These are phyloP conservation scores for Clarias magur DNA, from an alignment of 2,113 vertebrate species.

Conservation along the genomic window DNA sequence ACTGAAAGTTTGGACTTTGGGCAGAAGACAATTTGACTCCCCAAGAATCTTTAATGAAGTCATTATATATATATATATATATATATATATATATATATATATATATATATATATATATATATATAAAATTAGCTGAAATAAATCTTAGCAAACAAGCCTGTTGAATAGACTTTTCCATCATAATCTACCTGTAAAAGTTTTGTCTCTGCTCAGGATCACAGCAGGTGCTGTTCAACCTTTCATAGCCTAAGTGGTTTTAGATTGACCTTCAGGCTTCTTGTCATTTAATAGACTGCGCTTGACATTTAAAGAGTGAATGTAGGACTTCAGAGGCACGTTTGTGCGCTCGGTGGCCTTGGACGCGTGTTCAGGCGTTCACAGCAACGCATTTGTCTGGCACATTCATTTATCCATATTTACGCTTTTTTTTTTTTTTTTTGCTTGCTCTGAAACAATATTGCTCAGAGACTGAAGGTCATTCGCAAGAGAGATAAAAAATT, in stretches of 20 bases:
- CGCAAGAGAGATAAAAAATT: background rate
- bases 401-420: constrained; percentile 43
- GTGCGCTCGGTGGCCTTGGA: constrained; percentile 21
- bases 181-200: constrained; percentile 15
- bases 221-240: constrained; percentile 40
- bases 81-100: too few species aligned
- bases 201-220: constrained; percentile 32
- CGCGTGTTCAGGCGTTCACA: constrained; percentile 28
- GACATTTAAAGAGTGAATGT: constrained; percentile 51
- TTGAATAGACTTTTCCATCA: background rate
- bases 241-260: constrained; percentile 28
- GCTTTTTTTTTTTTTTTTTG: background rate
- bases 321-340: constrained; percentile 40
- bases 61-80: background rate
- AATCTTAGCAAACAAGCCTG: background rate
- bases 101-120: too few species aligned
- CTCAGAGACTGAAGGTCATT: constrained; percentile 18
- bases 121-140: too few species aligned
- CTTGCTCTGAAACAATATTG: constrained; percentile 13
- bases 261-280: constrained; percentile 47
- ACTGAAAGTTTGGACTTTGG: background rate
- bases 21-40: background rate
- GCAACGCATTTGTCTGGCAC: constrained; percentile 35
- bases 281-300: constrained; percentile 48
- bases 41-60: background rate